Conservation (phyloP, 2,888 invertebrate species). For the Cheilosia pagana region DNA sequence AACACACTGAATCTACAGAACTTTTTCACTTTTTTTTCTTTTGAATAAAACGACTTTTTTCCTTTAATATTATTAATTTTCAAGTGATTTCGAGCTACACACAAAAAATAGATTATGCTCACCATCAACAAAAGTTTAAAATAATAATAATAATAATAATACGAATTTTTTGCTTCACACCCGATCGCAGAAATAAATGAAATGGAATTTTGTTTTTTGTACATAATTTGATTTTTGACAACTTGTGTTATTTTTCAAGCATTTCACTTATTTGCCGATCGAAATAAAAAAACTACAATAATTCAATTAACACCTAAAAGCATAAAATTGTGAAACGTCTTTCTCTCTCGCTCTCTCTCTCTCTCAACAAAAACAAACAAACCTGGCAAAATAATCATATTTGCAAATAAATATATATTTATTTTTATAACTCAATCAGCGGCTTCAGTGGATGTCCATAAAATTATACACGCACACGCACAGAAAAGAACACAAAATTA, state of each 20-base stretch:
- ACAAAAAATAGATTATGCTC: slow-evolving; percentile 22
- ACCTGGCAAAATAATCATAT: slow-evolving; percentile 33
- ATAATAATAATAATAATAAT: slow-evolving; percentile 16
- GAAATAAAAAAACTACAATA: slow-evolving; percentile 51
- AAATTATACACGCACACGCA: slow-evolving; percentile 27
- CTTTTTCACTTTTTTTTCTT: slow-evolving; percentile 35
- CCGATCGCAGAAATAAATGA: slow-evolving; percentile 64
- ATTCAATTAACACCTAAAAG: slow-evolving; percentile 54
- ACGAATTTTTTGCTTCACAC: slow-evolving; percentile 59
- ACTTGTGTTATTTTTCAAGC: slow-evolving; percentile 48
- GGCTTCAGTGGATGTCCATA: slow-evolving; percentile 49
- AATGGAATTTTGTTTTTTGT: slow-evolving; percentile 62
- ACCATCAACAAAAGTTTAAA: slow-evolving; percentile 34
- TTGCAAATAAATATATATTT: slow-evolving; percentile 37
- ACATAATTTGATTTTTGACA: slow-evolving; percentile 67
- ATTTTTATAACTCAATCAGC: slow-evolving; percentile 4
- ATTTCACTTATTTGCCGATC: slow-evolving; percentile 72
- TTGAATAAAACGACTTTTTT: slow-evolving; percentile 57
- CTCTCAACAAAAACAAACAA: slow-evolving; percentile 22
- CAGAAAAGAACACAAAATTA: slow-evolving; percentile 2
- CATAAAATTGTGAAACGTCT: slow-evolving; percentile 36
- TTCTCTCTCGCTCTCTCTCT: background rate
- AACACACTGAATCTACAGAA: slow-evolving; percentile 64
- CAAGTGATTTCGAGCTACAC: slow-evolving; percentile 54
- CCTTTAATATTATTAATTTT: slow-evolving; percentile 60